A percentile compares a stretch with the other conserved stretches of the same genome.
phyloP scores from a whole-genome alignment of 2,113 vertebrate species.

The Psittacus erithacus region DNA sequence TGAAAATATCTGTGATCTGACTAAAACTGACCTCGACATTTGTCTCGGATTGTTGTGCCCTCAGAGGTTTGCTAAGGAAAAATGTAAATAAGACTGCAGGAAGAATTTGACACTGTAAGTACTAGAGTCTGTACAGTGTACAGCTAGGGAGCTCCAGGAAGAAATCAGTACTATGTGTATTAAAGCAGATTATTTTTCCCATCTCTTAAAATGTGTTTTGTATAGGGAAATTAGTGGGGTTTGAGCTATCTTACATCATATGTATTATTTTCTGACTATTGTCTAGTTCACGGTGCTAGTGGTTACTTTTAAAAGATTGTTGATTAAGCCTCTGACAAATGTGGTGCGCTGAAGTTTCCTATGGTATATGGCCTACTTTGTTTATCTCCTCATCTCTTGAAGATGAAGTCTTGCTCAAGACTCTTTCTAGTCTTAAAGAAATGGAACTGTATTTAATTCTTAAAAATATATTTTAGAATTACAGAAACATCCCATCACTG shows the following conservation, averaged over 20 bases:
- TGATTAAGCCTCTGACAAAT: background rate
- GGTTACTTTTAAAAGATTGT: background rate
- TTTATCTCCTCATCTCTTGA: background rate
- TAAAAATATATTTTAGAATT: background rate
- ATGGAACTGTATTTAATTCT: background rate
- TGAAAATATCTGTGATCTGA: slow-evolving; percentile 5
- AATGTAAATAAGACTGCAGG: slow-evolving; percentile 60
- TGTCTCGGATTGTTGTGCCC: slow-evolving; percentile 6
- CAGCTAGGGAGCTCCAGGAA: background rate
- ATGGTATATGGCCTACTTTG: background rate
- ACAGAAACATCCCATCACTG: background rate
- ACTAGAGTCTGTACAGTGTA: background rate
- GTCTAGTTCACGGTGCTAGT: background rate
- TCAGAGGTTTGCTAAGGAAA: slow-evolving; percentile 47
- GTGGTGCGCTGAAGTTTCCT: background rate
- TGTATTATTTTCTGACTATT: background rate
- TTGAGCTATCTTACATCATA: background rate
- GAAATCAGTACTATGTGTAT: background rate
- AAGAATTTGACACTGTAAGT: slow-evolving; percentile 59
- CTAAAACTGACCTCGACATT: background rate
- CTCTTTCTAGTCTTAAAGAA: background rate
- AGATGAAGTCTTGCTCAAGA: background rate
- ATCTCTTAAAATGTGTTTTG: background rate
- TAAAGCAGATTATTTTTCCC: background rate
- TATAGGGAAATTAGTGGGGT: background rate